Base-by-base conservation (phyloP, 2,888 invertebrate species). In the Drosophila conformis region DNA sequence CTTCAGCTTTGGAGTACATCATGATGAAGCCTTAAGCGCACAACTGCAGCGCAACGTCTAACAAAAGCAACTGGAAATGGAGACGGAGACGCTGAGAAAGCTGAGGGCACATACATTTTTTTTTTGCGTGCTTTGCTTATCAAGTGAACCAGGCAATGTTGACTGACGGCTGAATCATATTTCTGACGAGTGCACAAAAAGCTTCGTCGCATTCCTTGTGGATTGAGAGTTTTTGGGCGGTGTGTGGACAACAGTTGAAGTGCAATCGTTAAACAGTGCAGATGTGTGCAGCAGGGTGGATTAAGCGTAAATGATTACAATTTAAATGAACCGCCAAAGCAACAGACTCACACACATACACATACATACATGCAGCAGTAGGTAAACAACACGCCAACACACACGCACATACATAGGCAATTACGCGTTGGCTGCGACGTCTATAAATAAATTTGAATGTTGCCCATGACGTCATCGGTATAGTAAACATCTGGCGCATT, bases 1-100 rank as follows among this genome's bases (percentile, higher is more conserved):
- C 83, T 91, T 91, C 75, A 61, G 90, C 91, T 70, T 88, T 84
- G 57, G 91, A 92, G 75, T 90, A 90, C 91, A 91, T 91, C 90
- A 90, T 91, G 73, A 67, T 91, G 77, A 76, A 42, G 56, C 29
- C 46, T 68, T 68, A 63, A 49, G 53, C 53, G 33, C 25, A 57
- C 65, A 60, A 81, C 87, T 61, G 46, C n/a, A 49, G 63, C n/a
- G 56, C 38, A 66, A 61, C 33, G 69, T 35, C 66, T 79, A 58
- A 58, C 46, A 58, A 67, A 54, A 61, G 61, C 71, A 71, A 89
- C 77, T 88, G 73, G 54, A 69, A 52, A 53, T 56, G 61, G 51
- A 67, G 56, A 48, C 59, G 58, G 51, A 69, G 56, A 64, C 51
- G 40, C 57, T 33, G 38, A 64, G 67, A 60, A 31, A 36, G 49